Conservation (phyloP, 2,113 vertebrate species). For the Enhydra lutris region DNA sequence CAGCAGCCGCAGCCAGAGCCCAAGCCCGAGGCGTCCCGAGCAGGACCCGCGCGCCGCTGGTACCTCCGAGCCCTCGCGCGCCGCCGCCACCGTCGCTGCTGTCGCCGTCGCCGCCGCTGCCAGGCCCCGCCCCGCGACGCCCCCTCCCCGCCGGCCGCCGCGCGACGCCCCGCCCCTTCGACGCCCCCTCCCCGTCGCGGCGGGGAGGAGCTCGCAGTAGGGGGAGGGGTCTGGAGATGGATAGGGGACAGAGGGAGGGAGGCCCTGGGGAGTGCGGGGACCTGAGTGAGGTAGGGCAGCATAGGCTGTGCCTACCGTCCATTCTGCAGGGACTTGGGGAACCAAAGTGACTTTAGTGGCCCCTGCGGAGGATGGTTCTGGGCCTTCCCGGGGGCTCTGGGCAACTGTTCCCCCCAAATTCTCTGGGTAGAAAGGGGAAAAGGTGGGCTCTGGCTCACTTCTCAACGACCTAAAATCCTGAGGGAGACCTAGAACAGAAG, state of each 20-base stretch:
- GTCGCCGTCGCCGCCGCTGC: neutral
- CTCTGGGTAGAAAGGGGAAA: neutral
- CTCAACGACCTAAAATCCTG: neutral
- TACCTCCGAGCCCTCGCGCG: constrained; percentile 45
- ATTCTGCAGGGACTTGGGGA: neutral
- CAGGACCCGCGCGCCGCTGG: constrained; percentile 55
- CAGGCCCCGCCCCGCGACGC: constrained; percentile 57
- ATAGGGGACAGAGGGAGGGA: neutral
- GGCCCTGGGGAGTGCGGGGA: neutral
- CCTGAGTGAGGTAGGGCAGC: neutral
- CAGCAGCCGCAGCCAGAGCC: neutral
- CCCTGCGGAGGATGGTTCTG: neutral
- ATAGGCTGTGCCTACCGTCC: neutral
- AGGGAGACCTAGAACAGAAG: neutral
- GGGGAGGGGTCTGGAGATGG: constrained; percentile 32
- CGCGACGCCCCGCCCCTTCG: constrained; percentile 61
- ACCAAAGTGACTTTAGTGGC: neutral
- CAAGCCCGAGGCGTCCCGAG: neutral
- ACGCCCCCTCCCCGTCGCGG: constrained; percentile 58
- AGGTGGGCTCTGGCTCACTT: neutral
- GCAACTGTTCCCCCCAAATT: neutral
- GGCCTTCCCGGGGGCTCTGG: neutral
- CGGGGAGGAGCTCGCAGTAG: constrained; percentile 53
- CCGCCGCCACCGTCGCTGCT: constrained; percentile 43
- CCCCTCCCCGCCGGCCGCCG: constrained; percentile 59